phyloP scores from a whole-genome alignment of 2,888 invertebrate genomes.

The Nemurella pictetii region DNA sequence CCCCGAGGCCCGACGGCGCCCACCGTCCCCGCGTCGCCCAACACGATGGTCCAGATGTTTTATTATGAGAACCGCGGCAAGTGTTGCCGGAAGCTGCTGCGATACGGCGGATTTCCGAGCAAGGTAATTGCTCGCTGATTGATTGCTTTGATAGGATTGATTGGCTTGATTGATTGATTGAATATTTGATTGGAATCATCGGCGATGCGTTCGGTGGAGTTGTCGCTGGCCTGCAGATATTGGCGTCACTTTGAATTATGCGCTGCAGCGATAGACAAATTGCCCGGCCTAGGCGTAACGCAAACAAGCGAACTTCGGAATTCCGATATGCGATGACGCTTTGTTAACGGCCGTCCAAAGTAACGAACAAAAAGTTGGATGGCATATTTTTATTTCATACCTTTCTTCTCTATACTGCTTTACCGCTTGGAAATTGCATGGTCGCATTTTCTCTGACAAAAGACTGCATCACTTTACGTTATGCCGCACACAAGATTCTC shows the following conservation, averaged over 20 bases:
- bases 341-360: not conserved
- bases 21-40: slow-evolving; percentile 47
- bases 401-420: not conserved
- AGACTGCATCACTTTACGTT: not conserved
- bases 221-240: not conserved
- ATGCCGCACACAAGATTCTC: not conserved
- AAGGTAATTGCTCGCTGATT: slow-evolving; percentile 65
- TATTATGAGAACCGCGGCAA: slow-evolving; percentile 79
- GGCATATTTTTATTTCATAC: not conserved
- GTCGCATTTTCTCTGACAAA: not conserved
- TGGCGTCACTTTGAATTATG: not conserved
- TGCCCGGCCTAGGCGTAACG: not conserved
- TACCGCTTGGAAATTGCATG: not conserved
- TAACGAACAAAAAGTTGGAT: not conserved
- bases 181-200: not conserved
- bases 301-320: not conserved
- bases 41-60: slow-evolving; percentile 65
- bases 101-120: slow-evolving; percentile 80
- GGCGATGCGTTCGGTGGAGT: not conserved
- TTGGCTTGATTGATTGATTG: not conserved
- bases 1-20: slow-evolving; percentile 49
- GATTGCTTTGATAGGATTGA: no score
- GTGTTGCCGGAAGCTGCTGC: slow-evolving; percentile 78
- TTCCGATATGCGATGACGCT: not conserved
- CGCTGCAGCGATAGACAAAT: not conserved